Evolutionary conservation across 2,888 invertebrate species (phyloP).

Genomic region (Oxystoma pomonae): DNA sequence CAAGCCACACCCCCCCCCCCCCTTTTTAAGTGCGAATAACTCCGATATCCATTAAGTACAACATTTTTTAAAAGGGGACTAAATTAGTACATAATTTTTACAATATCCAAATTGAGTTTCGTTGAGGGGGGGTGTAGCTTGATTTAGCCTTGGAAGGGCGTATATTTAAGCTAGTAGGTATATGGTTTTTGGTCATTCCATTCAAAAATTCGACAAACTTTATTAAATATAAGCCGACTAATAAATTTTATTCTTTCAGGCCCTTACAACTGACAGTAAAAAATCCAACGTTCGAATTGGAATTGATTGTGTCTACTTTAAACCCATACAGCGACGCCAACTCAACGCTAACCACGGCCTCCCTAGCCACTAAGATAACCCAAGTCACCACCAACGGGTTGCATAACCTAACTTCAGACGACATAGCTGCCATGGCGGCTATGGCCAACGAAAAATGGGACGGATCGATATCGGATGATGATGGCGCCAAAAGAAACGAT

Average conservation of each 20-base stretch:
- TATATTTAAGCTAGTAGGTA: too few relatives aligned
- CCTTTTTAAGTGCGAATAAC: too few relatives aligned
- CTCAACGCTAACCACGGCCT: slow-evolving; percentile 36
- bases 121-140: too few relatives aligned
- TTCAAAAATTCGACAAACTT: too few relatives aligned
- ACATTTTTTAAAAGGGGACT: too few relatives aligned
- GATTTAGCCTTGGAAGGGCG: too few relatives aligned
- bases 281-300: slow-evolving; percentile 69
- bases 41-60: too few relatives aligned
- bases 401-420: slow-evolving; percentile 32
- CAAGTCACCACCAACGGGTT: slow-evolving; percentile 26
- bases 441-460: slow-evolving; percentile 36
- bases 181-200: too few relatives aligned
- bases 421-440: slow-evolving; percentile 30
- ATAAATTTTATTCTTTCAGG: slow-evolving; percentile 45
- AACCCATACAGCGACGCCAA: slow-evolving; percentile 52
- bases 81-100: too few relatives aligned
- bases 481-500: not conserved
- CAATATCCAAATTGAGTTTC: too few relatives aligned
- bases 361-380: slow-evolving; percentile 43
- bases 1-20: too few relatives aligned
- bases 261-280: slow-evolving; percentile 74
- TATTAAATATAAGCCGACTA: too few relatives aligned
- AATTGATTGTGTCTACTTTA: slow-evolving; percentile 76
- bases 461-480: slow-evolving; percentile 28